Evolutionary conservation across 2,797 vertebrate genomes (phyloP).

Genomic region (Danio albolineatus): DNA sequence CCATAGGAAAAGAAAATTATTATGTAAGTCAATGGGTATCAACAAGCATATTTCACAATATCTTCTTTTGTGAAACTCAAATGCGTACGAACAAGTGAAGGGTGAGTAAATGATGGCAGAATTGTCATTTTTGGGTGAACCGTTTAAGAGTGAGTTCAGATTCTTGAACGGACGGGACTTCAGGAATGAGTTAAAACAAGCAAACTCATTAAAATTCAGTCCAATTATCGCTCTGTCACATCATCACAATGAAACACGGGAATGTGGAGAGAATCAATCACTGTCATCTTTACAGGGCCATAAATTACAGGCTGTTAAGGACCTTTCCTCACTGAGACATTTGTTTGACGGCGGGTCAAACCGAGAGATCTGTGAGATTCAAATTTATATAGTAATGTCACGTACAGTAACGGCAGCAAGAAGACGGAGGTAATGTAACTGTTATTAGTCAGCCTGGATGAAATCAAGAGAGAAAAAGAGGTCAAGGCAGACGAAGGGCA

Average conservation of each 20-base stretch:
- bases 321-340: slow-evolving; percentile 23
- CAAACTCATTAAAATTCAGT: slow-evolving; percentile 14
- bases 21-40: too few relatives aligned
- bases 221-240: slow-evolving; percentile 13
- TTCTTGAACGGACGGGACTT: too few relatives aligned
- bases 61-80: too few relatives aligned
- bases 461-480: background rate
- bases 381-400: slow-evolving; percentile 19
- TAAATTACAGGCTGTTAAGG: slow-evolving; percentile 36
- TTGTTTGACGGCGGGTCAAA: slow-evolving; percentile 43
- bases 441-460: background rate
- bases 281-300: slow-evolving; percentile 36
- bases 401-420: background rate
- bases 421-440: background rate
- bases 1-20: too few relatives aligned
- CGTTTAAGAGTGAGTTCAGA: too few relatives aligned
- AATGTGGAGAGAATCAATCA: slow-evolving; percentile 36
- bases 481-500: background rate
- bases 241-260: slow-evolving; percentile 5
- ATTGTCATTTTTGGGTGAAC: too few relatives aligned
- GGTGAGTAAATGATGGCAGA: too few relatives aligned
- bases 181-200: slow-evolving; percentile 35
- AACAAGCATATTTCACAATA: too few relatives aligned
- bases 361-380: slow-evolving; percentile 15
- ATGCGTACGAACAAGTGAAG: too few relatives aligned